Evolutionary conservation across 2,797 vertebrate species (phyloP), one percentile per base, ranked within the genome.

Genomic region (Spheniscus humboldti): DNA sequence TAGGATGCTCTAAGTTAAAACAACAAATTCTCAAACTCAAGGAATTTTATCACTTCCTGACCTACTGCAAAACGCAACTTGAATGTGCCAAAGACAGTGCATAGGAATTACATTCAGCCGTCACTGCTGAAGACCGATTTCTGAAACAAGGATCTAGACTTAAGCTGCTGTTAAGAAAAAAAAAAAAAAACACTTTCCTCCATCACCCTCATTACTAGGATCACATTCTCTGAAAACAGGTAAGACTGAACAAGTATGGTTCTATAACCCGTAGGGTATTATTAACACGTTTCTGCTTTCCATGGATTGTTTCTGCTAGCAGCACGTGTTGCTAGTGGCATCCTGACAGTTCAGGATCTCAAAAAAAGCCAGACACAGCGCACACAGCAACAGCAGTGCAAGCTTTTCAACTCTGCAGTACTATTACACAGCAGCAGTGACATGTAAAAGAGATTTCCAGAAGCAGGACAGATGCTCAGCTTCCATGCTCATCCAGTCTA

Each of bases 221-320:
- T 59, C 85, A 12, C 52, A 43, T 11, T 24, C 60, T 33, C 90
- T 63, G 82, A 30, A 35, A 63, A n/a, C 59, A 86, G 83, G 57
- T n/a, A 41, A 9, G 62, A 6, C 88, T 41, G 39, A 73, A 48
- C 66, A 55, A 7, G 17, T 2, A 7, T 0, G 35, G 74, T 9
- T 68, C 73, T 59, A 2, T 3, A 50, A 11, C 12, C 10, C 10
- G 4, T 0, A 4, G 43, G 59, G 43, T 9, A 18, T 8, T 6
- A 6, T 2, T 7, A 31, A 55, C 50, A 24, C 6, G 1, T 9
- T 35, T 10, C 72, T 83, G 79, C 85, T 31, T 45, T 31, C 72
- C 84, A 9, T 0, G 12, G 48, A 8, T 13, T 13, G 62, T 13
- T 43, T 31, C 50, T 85, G 75, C 84, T 18, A 18, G 74, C 79